These are phyloP conservation scores for Coleophora deauratella DNA, from an alignment of 2,888 invertebrate genomes.

Conservation along the genomic window DNA sequence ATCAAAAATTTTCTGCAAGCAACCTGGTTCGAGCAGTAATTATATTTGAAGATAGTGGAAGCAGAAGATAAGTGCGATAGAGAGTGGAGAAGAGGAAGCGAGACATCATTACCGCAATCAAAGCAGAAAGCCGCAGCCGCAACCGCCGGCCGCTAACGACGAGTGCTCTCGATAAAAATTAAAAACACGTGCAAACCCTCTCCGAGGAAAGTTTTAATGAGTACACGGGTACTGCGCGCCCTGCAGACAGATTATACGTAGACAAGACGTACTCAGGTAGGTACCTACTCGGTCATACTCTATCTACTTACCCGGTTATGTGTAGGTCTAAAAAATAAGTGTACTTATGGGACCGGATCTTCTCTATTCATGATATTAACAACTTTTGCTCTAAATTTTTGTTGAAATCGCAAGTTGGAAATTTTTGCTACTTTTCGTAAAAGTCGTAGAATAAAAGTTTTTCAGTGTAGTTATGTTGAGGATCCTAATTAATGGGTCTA, in stretches of 20 bases:
- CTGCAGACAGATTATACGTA: slow-evolving; percentile 24
- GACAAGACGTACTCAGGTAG: slow-evolving; percentile 20
- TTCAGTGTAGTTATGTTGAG: too few relatives aligned
- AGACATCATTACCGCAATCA: slow-evolving; percentile 73
- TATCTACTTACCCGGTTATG: slow-evolving; percentile 1
- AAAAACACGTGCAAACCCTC: slow-evolving; percentile 73
- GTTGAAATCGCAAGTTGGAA: too few relatives aligned
- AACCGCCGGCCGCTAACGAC: slow-evolving; percentile 50
- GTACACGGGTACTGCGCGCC: slow-evolving; percentile 45
- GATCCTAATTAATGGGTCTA: too few relatives aligned
- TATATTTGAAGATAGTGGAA: slow-evolving; percentile 52
- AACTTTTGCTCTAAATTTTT: too few relatives aligned
- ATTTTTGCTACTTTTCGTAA: too few relatives aligned
- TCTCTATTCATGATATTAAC: too few relatives aligned
- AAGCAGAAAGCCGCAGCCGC: slow-evolving; percentile 57
- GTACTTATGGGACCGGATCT: too few relatives aligned
- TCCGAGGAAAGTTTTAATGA: slow-evolving; percentile 74
- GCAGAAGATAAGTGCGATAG: slow-evolving; percentile 28
- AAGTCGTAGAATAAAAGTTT: neutral
- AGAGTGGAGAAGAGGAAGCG: slow-evolving; percentile 38
- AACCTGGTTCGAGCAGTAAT: slow-evolving; percentile 37
- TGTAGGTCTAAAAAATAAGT: too few relatives aligned
- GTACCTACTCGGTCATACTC: slow-evolving; percentile 1
- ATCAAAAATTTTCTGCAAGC: too few relatives aligned
- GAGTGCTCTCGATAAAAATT: slow-evolving; percentile 74